These are phyloP conservation scores for Epinephelus malabaricus DNA, from an alignment of 2,797 vertebrate genomes.

Conservation along the genomic window DNA sequence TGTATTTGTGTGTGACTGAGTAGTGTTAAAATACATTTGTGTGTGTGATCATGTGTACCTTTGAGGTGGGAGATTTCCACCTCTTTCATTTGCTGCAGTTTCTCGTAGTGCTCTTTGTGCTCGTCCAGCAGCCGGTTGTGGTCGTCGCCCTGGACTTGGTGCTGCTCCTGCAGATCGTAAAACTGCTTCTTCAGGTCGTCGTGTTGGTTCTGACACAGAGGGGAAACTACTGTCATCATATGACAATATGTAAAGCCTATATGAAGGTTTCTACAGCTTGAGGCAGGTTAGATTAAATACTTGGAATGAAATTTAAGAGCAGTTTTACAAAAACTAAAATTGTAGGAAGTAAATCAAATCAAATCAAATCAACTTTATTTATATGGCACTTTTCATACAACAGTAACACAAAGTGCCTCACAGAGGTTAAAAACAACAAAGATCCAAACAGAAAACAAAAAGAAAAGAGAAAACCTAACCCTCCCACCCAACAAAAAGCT, in stretches of 20 bases:
- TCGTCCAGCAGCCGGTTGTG: slow-evolving; percentile 90
- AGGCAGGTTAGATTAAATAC: no score
- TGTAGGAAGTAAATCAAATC: no score
- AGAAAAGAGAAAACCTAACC: no score
- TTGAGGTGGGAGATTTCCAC: slow-evolving; percentile 92
- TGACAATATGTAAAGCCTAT: neutral
- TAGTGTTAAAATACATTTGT: neutral
- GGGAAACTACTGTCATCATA: neutral
- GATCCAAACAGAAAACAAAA: no score
- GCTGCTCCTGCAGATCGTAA: slow-evolving; percentile 91
- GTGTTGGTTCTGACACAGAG: slow-evolving; percentile 91
- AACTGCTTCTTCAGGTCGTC: slow-evolving; percentile 97
- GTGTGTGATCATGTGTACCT: slow-evolving; percentile 81
- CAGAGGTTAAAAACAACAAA: no score
- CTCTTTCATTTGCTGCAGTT: slow-evolving; percentile 92
- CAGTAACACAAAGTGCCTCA: no score
- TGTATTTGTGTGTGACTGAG: neutral
- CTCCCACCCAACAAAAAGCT: no score
- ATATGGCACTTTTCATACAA: no score
- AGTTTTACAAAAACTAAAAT: no score
- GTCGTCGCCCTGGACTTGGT: slow-evolving; percentile 91
- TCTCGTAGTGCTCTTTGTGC: slow-evolving; percentile 89
- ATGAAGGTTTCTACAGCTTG: no score
- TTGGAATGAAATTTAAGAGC: no score
- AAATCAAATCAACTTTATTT: no score